phyloP scores from a whole-genome alignment of 2,888 invertebrate genomes.

The Lissocephala sabroskyi region DNA sequence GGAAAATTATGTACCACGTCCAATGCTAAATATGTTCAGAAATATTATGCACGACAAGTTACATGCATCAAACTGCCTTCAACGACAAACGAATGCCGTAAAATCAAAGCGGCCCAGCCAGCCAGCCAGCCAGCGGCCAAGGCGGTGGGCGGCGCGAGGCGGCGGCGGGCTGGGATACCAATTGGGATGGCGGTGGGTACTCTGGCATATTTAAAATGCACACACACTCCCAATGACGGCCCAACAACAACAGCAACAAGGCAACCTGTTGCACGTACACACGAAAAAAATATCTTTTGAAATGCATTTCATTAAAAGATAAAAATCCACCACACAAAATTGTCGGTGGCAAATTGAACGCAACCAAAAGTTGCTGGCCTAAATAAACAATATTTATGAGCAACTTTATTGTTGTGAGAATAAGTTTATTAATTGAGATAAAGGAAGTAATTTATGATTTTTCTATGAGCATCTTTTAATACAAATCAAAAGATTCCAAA shows the following conservation, averaged over 20 bases:
- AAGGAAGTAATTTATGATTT: neutral
- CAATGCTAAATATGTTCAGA: conserved; percentile 54
- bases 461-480: neutral
- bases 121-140: neutral
- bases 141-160: neutral
- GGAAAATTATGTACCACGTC: conserved; percentile 53
- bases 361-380: too few species aligned
- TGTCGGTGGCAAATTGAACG: conserved; percentile 6
- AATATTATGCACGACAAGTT: conserved; percentile 56
- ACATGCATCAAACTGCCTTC: conserved; percentile 58
- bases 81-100: conserved; percentile 49
- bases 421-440: neutral
- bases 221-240: conserved; percentile 14
- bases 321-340: conserved; percentile 18
- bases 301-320: conserved; percentile 44
- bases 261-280: conserved; percentile 50
- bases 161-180: neutral
- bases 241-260: conserved; percentile 23
- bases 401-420: too few species aligned
- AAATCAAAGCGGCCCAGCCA: conserved; percentile 46
- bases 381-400: neutral
- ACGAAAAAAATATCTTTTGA: conserved; percentile 29
- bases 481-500: neutral
- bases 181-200: conserved; percentile 4
- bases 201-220: conserved; percentile 32